phyloP scores from a whole-genome alignment of 2,888 invertebrate species.

The Synergus umbraculus region DNA sequence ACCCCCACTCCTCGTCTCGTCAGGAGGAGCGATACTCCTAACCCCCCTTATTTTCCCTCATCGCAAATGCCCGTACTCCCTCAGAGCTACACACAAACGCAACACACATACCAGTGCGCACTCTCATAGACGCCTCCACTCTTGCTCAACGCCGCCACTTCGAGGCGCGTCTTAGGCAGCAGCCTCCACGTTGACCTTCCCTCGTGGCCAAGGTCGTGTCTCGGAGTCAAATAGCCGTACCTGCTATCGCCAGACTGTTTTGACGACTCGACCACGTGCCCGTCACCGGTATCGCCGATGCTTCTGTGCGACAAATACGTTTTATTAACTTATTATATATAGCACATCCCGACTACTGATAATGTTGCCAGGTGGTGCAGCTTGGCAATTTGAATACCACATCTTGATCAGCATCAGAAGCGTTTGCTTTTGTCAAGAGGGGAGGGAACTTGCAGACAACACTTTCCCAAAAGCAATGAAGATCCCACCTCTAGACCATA shows the following conservation, averaged over 20 bases:
- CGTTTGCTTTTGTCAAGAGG: not conserved
- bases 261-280: conserved; percentile 37
- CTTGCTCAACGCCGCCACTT: conserved; percentile 53
- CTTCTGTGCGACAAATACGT: conserved; percentile 3
- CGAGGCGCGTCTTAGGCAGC: conserved; percentile 49
- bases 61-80: conserved; percentile 5
- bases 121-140: conserved; percentile 51
- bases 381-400: not conserved
- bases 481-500: too few relatives aligned
- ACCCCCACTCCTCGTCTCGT: conserved; percentile 20
- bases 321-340: conserved; percentile 12
- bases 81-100: not conserved
- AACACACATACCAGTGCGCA: conserved; percentile 34
- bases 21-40: conserved; percentile 11
- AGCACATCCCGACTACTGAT: not conserved
- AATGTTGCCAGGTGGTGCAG: not conserved
- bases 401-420: not conserved
- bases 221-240: conserved; percentile 52
- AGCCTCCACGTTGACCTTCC: conserved; percentile 53
- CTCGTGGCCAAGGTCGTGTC: conserved; percentile 57
- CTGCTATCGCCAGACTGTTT: conserved; percentile 43
- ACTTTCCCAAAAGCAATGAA: not conserved
- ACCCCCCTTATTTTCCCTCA: not conserved
- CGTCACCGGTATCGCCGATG: conserved; percentile 20
- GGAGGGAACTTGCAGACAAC: not conserved